These are phyloP conservation scores for Lasius fuliginosus DNA, from an alignment of 2,888 invertebrate genomes.

Conservation along the genomic window DNA sequence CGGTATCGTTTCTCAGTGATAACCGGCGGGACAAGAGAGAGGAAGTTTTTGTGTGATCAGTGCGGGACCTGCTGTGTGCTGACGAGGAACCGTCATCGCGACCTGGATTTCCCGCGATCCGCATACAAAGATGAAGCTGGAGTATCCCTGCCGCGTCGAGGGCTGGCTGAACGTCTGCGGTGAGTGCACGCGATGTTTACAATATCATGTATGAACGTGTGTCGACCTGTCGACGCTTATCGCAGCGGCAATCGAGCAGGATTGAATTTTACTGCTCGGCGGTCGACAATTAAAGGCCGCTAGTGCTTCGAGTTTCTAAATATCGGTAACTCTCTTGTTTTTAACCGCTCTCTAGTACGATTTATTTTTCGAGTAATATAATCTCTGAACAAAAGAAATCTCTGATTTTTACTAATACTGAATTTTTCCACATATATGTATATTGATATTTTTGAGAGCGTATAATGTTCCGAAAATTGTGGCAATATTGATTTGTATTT, in stretches of 20 bases:
- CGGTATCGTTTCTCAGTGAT: constrained; percentile 68
- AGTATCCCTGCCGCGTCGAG: constrained; percentile 88
- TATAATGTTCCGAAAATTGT: neutral
- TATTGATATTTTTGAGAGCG: neutral
- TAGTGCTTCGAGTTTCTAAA: neutral
- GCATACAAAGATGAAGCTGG: constrained; percentile 84
- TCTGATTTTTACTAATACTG: neutral
- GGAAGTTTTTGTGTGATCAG: constrained; percentile 44
- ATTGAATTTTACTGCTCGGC: neutral
- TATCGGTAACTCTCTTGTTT: neutral
- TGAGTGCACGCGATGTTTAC: constrained; percentile 81
- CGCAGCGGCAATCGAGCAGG: neutral
- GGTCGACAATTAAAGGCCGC: neutral
- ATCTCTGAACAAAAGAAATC: neutral
- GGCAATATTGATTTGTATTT: neutral
- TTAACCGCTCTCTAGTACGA: neutral
- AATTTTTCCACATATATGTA: neutral
- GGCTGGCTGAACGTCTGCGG: constrained; percentile 89
- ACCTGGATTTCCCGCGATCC: constrained; percentile 35
- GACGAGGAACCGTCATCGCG: constrained; percentile 50
- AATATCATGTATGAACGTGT: neutral
- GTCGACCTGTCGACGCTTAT: neutral
- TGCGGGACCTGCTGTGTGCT: constrained; percentile 63
- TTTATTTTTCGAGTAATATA: neutral
- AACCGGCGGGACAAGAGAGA: constrained; percentile 31